Evolutionary conservation across 2,113 vertebrate genomes (phyloP).

Genomic region (Malaclemys terrapin): DNA sequence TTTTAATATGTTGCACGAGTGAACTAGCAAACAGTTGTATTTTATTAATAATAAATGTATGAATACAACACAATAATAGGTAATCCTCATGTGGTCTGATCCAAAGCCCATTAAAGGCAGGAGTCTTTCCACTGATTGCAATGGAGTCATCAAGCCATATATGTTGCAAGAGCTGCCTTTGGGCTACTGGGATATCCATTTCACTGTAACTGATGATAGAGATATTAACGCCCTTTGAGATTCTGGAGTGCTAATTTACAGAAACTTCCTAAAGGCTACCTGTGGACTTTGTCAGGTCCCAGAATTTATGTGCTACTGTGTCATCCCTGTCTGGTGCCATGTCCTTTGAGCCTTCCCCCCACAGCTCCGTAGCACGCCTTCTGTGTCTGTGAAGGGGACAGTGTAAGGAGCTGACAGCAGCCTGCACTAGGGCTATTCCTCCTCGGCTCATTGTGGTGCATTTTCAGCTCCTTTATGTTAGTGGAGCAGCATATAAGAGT

Average conservation of each 20-base stretch:
- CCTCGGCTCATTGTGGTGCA: too few species aligned
- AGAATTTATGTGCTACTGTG: neutral
- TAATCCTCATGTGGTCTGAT: accelerated
- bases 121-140: neutral
- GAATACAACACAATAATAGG: neutral
- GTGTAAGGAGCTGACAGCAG: neutral
- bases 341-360: neutral
- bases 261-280: too few species aligned
- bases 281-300: neutral
- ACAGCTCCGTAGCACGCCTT: neutral
- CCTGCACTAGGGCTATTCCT: too few species aligned
- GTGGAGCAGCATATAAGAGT: neutral
- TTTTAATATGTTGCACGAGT: neutral
- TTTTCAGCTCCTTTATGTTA: neutral
- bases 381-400: neutral
- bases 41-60: neutral
- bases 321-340: neutral
- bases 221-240: too few species aligned
- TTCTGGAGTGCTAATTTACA: neutral
- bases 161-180: accelerated
- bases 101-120: neutral
- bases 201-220: too few species aligned
- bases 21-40: neutral
- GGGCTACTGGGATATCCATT: neutral
- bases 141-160: neutral